A percentile compares a stretch with the other conserved stretches of the same genome.
Evolutionary conservation across 2,888 invertebrate species (phyloP).

Genomic region (Hartigia nigra): DNA sequence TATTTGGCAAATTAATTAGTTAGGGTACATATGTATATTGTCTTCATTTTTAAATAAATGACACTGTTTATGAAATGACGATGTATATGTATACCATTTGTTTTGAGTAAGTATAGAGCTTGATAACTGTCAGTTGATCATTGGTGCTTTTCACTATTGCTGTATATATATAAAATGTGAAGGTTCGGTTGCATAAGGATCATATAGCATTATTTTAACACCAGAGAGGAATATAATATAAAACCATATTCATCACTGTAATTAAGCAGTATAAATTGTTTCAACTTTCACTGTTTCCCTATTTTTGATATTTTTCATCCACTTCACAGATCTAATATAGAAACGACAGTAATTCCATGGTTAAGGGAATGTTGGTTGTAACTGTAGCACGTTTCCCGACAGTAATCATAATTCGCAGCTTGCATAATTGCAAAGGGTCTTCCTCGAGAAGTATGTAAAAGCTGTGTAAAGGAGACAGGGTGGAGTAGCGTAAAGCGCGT

Average conservation of each 20-base stretch:
- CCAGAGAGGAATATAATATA: neutral
- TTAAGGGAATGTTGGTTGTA: neutral
- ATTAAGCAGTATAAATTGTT: neutral
- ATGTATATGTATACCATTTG: neutral
- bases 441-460: constrained; percentile 7
- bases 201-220: neutral
- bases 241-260: neutral
- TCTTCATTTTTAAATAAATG: neutral
- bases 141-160: neutral
- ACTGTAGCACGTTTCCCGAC: neutral
- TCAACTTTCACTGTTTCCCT: neutral
- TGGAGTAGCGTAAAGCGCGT: neutral
- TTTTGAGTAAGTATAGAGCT: neutral
- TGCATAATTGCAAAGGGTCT: neutral
- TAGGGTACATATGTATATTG: neutral
- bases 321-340: neutral
- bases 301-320: neutral
- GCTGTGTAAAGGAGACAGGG: constrained; percentile 2
- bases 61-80: neutral
- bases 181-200: neutral
- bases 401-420: neutral
- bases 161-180: neutral
- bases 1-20: neutral
- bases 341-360: neutral
- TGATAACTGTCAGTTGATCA: neutral